phyloP scores from a whole-genome alignment of 2,888 invertebrate genomes.

The Halictus quadricinctus region DNA sequence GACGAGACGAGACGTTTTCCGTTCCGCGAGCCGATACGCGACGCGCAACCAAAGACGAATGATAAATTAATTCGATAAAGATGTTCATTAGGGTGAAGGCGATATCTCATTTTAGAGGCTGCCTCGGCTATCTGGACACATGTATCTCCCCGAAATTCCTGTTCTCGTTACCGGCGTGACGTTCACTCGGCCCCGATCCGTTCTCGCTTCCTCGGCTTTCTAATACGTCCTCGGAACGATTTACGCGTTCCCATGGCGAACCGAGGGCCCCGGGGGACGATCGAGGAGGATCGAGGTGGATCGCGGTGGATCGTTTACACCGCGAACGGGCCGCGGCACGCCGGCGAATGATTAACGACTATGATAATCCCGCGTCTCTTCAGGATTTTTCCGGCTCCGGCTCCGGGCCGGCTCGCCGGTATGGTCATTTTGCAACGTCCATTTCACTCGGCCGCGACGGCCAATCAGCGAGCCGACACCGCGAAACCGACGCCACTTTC shows the following conservation, averaged over 20 bases:
- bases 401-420: constrained; percentile 55
- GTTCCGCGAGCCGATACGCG: constrained; percentile 3
- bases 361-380: constrained; percentile 58
- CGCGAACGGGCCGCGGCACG: constrained; percentile 13
- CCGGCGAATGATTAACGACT: constrained; percentile 63
- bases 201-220: constrained; percentile 2
- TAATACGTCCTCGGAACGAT: constrained; percentile 15
- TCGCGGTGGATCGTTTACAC: background rate
- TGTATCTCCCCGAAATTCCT: constrained; percentile 37
- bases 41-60: constrained; percentile 34
- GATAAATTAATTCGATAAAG: constrained; percentile 58
- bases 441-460: constrained; percentile 48
- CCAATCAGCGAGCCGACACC: constrained; percentile 52
- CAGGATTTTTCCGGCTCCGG: constrained; percentile 43
- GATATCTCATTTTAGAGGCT: constrained; percentile 31
- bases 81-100: constrained; percentile 41
- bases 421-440: constrained; percentile 62
- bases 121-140: constrained; percentile 29
- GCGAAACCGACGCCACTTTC: constrained; percentile 69
- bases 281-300: background rate
- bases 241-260: background rate
- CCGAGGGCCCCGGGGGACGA: background rate
- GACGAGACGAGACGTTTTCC: constrained; percentile 22
- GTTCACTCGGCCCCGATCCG: background rate
- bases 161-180: constrained; percentile 7